A percentile compares a stretch with the other conserved stretches of the same genome.
Evolutionary conservation across 2,797 vertebrate species (phyloP).

Genomic region (Dendrocincla tyrannina): DNA sequence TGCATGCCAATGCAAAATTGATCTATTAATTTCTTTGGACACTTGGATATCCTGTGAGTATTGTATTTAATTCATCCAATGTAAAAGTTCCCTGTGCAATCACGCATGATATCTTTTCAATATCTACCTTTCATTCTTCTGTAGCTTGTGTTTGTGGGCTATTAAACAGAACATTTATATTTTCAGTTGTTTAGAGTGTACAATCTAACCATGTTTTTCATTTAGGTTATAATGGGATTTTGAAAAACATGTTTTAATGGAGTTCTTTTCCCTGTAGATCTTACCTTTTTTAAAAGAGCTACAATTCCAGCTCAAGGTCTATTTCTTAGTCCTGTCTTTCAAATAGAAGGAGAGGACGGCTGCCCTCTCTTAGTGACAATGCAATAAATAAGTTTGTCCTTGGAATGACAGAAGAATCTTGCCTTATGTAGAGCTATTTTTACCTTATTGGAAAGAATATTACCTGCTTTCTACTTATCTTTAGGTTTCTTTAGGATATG

Average conservation of each 20-base stretch:
- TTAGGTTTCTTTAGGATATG: not conserved
- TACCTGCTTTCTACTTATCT: not conserved
- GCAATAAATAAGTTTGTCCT: constrained; percentile 32
- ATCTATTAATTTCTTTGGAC: not conserved
- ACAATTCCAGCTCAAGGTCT: constrained; percentile 14
- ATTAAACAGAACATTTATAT: not conserved
- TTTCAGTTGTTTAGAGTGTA: not conserved
- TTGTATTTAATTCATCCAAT: not conserved
- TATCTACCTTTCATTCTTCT: not conserved
- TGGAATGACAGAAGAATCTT: constrained; percentile 10
- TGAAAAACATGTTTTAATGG: not conserved
- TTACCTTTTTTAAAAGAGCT: not conserved
- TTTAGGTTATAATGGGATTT: constrained; percentile 14
- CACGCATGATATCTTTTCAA: not conserved
- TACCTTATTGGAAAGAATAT: not conserved
- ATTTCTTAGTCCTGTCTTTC: not conserved
- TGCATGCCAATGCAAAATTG: not conserved
- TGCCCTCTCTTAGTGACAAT: not conserved
- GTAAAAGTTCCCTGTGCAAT: not conserved
- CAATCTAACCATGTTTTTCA: not conserved
- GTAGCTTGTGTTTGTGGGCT: not conserved
- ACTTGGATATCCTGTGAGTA: not conserved
- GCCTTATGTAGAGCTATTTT: constrained; percentile 8
- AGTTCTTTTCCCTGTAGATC: not conserved
- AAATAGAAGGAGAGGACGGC: not conserved